A percentile compares a stretch with the other conserved stretches of the same genome.
These are phyloP conservation scores for Fratercula arctica DNA, from an alignment of 2,797 vertebrate genomes.

Conservation along the genomic window DNA sequence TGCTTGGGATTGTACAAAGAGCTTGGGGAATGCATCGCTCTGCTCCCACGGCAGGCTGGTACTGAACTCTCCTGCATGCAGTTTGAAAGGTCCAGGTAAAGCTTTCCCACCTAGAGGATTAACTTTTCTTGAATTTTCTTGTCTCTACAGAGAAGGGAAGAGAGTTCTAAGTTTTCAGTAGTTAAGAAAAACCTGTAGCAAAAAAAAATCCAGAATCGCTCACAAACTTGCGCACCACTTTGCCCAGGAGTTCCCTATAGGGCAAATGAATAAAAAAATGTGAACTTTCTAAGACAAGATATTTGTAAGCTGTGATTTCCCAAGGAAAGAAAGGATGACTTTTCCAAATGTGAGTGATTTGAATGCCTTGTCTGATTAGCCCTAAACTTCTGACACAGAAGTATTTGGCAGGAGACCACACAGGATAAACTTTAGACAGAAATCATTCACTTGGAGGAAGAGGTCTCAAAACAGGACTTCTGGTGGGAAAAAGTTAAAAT, in stretches of 20 bases:
- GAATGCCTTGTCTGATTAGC: neutral
- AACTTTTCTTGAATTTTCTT: neutral
- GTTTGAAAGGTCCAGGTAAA: neutral
- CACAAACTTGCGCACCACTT: neutral
- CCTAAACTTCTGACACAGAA: neutral
- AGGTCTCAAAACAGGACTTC: neutral
- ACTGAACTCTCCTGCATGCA: neutral
- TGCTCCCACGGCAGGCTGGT: neutral
- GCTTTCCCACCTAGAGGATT: neutral
- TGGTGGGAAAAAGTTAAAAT: neutral
- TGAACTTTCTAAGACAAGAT: neutral
- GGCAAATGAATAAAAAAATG: neutral
- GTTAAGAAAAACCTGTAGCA: neutral
- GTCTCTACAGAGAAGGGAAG: neutral
- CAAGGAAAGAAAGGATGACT: neutral
- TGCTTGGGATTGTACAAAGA: neutral
- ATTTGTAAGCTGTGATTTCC: neutral
- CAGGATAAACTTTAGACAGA: neutral
- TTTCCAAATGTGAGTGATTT: neutral
- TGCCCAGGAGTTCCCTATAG: neutral
- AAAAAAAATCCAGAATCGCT: neutral
- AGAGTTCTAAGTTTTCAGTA: neutral
- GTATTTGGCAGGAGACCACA: neutral
- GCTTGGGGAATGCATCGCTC: neutral
- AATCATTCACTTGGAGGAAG: neutral